These are phyloP conservation scores for Malthinus seriepunctatus DNA, from an alignment of 2,888 invertebrate species.

Conservation along the genomic window DNA sequence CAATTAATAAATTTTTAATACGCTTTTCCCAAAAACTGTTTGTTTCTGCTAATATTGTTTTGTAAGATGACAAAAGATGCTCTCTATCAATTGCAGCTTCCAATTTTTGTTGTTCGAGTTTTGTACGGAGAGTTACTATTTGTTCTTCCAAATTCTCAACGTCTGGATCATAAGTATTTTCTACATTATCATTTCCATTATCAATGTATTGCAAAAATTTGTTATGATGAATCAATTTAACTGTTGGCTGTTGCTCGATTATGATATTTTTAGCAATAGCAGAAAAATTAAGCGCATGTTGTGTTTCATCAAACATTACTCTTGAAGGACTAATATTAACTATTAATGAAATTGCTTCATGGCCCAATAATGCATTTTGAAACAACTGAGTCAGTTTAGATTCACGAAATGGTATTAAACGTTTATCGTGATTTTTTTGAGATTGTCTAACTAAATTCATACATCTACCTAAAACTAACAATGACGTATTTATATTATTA, in stretches of 20 bases:
- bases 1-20: not conserved
- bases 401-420: conserved; percentile 71
- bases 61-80: conserved; percentile 1
- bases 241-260: conserved; percentile 29
- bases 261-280: conserved; percentile 70
- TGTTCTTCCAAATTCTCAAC: conserved; percentile 1
- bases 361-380: conserved; percentile 75
- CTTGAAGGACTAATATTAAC: conserved; percentile 82
- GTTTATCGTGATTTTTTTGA: conserved; percentile 45
- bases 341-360: conserved; percentile 76
- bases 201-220: conserved; percentile 1
- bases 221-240: not conserved
- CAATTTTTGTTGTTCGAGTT: not conserved
- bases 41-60: not conserved
- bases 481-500: conserved; percentile 85
- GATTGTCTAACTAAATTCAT: conserved; percentile 62
- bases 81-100: not conserved
- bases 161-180: not conserved
- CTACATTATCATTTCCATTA: not conserved
- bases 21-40: not conserved
- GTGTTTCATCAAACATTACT: conserved; percentile 77
- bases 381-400: conserved; percentile 87
- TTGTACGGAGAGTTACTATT: not conserved
- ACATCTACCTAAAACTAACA: conserved; percentile 84
- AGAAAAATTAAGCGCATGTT: conserved; percentile 82